phyloP scores from a whole-genome alignment of 2,888 invertebrate species.

The Drosophila sordidula region DNA sequence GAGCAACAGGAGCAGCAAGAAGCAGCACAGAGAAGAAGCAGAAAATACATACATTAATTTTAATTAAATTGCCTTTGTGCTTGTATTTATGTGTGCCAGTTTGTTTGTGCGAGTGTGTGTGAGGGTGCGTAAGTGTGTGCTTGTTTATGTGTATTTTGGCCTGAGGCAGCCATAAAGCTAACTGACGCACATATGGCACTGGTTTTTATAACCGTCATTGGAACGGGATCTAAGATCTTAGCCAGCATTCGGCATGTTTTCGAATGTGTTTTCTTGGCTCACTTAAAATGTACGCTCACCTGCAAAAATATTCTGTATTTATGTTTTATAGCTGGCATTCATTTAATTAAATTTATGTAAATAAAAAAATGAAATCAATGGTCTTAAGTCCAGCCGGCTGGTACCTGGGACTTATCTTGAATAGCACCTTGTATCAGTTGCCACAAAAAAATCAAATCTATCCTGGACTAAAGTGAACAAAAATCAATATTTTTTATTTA shows the following conservation, averaged over 20 bases:
- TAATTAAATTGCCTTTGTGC: slow-evolving; percentile 76
- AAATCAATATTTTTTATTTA: no score
- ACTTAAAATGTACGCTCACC: slow-evolving; percentile 2
- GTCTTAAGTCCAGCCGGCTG: no score
- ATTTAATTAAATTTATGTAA: neutral
- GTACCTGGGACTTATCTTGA: no score
- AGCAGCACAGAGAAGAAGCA: slow-evolving; percentile 22
- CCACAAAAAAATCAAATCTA: no score
- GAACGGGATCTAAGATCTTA: slow-evolving; percentile 15
- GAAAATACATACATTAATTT: slow-evolving; percentile 74
- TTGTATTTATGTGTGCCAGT: slow-evolving; percentile 43
- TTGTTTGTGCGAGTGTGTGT: slow-evolving; percentile 19
- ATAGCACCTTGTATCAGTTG: no score
- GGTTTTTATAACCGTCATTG: slow-evolving; percentile 21
- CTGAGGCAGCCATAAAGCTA: slow-evolving; percentile 35
- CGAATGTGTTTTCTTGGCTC: slow-evolving; percentile 10
- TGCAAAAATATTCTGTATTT: slow-evolving; percentile 9
- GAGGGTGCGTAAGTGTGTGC: slow-evolving; percentile 5
- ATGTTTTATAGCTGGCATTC: neutral
- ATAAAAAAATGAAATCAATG: no score
- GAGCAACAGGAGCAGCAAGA: slow-evolving; percentile 24
- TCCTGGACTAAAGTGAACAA: no score
- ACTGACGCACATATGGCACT: slow-evolving; percentile 36
- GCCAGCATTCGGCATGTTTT: slow-evolving; percentile 7
- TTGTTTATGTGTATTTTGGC: slow-evolving; percentile 35